A percentile compares a stretch with the other conserved stretches of the same genome.
phyloP scores from a whole-genome alignment of 2,113 vertebrate species.

The Henicopernis longicauda region DNA sequence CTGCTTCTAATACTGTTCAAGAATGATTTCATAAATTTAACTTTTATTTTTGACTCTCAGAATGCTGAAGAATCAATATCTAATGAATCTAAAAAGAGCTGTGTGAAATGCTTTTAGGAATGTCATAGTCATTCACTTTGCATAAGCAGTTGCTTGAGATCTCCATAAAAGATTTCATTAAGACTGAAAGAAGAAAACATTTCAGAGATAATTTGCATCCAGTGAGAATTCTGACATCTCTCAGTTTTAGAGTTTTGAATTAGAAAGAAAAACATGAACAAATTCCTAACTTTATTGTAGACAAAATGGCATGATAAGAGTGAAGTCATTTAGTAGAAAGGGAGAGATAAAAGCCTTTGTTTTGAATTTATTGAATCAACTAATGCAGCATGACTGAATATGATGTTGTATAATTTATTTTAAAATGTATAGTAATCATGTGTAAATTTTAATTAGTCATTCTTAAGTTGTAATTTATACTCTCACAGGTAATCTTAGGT shows the following conservation, averaged over 20 bases:
- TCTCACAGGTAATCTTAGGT: background rate
- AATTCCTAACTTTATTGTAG: background rate
- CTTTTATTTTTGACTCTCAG: background rate
- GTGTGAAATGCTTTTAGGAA: background rate
- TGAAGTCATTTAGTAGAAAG: background rate
- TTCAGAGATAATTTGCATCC: background rate
- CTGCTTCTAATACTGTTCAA: background rate
- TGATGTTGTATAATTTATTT: background rate
- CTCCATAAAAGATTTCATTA: background rate
- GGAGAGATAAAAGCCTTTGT: background rate
- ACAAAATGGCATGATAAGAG: background rate
- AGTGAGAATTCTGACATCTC: background rate
- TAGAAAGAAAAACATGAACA: background rate
- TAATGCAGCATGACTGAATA: background rate
- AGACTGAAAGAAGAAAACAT: background rate
- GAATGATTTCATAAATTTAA: background rate
- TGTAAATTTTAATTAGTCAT: background rate
- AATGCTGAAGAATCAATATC: background rate
- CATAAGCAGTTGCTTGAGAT: background rate
- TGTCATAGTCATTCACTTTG: background rate
- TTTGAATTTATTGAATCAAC: background rate
- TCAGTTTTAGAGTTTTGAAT: background rate
- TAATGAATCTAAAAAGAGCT: background rate
- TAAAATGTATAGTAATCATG: background rate
- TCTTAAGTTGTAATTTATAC: background rate